phyloP scores from a whole-genome alignment of 1,140 invertebrate genomes.

The Brachionus sp. region DNA sequence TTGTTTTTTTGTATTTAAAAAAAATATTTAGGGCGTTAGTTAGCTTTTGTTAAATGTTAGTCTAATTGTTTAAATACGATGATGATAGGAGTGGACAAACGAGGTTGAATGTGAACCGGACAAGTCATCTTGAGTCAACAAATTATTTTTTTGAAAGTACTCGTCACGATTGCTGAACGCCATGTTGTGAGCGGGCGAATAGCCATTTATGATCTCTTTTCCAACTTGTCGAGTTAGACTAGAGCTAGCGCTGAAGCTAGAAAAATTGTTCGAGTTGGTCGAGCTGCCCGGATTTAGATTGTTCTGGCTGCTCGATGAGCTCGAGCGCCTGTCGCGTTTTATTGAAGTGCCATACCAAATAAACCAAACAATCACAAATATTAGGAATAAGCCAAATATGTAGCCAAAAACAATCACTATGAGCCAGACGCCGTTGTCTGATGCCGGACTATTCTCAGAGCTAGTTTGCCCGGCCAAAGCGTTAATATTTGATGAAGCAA shows the following conservation, averaged over 20 bases:
- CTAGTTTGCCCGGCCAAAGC: neutral
- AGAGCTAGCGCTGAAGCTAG: neutral
- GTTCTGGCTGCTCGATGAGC: constrained; percentile 24
- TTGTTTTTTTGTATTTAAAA: neutral
- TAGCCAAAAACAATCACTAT: constrained; percentile 45
- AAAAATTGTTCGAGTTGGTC: constrained; percentile 33
- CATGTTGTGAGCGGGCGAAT: neutral
- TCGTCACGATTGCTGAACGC: neutral
- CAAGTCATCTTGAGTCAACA: constrained; percentile 22
- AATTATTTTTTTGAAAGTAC: neutral
- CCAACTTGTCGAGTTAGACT: neutral
- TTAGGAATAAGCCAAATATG: constrained; percentile 40
- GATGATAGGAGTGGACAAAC: constrained; percentile 38
- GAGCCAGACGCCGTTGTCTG: constrained; percentile 34
- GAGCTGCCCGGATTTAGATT: neutral
- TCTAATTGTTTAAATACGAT: constrained; percentile 24
- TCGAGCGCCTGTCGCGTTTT: neutral
- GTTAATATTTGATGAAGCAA: neutral
- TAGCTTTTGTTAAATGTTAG: constrained; percentile 27
- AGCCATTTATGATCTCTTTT: constrained; percentile 14
- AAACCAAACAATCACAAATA: constrained; percentile 42
- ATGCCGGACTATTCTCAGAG: neutral
- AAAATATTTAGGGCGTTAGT: neutral
- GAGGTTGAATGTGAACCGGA: constrained; percentile 36
- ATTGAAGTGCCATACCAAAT: constrained; percentile 46